Evolutionary conservation across 2,797 vertebrate species (phyloP).

Genomic region (Urosaurus nigricauda): DNA sequence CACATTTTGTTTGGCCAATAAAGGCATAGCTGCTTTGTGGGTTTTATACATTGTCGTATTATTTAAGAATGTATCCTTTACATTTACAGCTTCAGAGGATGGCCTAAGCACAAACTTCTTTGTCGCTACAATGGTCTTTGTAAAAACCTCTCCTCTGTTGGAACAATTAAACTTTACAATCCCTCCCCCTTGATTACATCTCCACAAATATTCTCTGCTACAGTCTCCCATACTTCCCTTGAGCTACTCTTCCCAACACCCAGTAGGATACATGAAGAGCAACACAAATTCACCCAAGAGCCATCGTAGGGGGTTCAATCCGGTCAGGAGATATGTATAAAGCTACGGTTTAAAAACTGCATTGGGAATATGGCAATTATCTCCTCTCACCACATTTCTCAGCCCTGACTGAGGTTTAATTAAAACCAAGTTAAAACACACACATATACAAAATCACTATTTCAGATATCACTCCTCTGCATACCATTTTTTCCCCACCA

Average conservation of each 20-base stretch:
- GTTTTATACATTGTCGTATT: too few species aligned
- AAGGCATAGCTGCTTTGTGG: too few species aligned
- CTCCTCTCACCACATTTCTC: conserved; percentile 82
- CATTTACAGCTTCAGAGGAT: not conserved
- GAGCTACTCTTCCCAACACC: not conserved
- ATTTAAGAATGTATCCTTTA: not conserved
- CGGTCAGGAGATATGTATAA: conserved; percentile 71
- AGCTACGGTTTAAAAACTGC: conserved; percentile 73
- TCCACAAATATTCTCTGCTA: not conserved
- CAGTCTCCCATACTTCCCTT: not conserved
- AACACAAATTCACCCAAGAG: conserved; percentile 48
- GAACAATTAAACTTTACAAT: not conserved
- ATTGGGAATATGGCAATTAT: conserved; percentile 83
- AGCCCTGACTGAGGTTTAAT: conserved; percentile 85
- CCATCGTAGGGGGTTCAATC: conserved; percentile 63
- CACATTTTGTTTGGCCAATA: too few species aligned
- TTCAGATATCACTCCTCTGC: conserved; percentile 76
- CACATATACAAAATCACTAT: conserved; percentile 65
- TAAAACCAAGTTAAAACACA: conserved; percentile 81
- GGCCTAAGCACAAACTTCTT: not conserved
- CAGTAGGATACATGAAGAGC: not conserved
- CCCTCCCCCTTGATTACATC: not conserved
- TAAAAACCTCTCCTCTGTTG: not conserved
- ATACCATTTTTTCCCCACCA: conserved; percentile 40
- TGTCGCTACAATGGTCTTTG: not conserved